Base-by-base conservation (phyloP, 1,140 invertebrate species). In the Galleria mellonella region DNA sequence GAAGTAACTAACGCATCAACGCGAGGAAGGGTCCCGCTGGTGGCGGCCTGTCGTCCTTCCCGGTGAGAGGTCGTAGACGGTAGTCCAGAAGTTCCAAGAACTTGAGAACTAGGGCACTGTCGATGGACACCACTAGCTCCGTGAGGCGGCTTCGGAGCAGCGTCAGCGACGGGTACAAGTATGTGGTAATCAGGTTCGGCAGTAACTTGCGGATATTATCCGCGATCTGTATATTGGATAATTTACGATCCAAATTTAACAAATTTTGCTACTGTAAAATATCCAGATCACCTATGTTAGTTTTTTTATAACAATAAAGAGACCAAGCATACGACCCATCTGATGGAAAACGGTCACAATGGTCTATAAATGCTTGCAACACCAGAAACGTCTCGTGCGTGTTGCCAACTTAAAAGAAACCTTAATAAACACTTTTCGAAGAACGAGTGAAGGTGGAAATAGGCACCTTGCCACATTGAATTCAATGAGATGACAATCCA, bases 1-100 rank as follows among this genome's bases (percentile, higher is more conserved):
- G n/a, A n/a, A n/a, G n/a, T n/a, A 8, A 71, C 84, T 88, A 60
- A 90, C 90, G 87, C 68, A 91, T 88, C 8, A 87, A 55, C 7
- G 72, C 79, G 13, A 88, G 49, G 32, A 89, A 89, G 0, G 57
- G 50, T 0, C 66, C 41, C 0, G 71, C 55, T 0, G 89, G 89
- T 0, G 89, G 88, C 0, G 88, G 83, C 55, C 86, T 84, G 28
- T 89, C 90, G 8, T 90, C 89, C 40, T 87, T 87, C 8, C 82
- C 84, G 2, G 86, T 78, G 28, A 90, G 62, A 0, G 89, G 88
- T 3, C 72, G 51, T 14, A 92, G 55, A 36, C 89, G 71, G 51
- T 73, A 90, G 53, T 91, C 88, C 62, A 92, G 70, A 12, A 92
- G 55, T 47, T 89, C 86, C 31, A 91, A 63, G 47, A 90, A 91